Evolutionary conservation across 2,797 vertebrate species (phyloP).

Genomic region (Masticophis lateralis): DNA sequence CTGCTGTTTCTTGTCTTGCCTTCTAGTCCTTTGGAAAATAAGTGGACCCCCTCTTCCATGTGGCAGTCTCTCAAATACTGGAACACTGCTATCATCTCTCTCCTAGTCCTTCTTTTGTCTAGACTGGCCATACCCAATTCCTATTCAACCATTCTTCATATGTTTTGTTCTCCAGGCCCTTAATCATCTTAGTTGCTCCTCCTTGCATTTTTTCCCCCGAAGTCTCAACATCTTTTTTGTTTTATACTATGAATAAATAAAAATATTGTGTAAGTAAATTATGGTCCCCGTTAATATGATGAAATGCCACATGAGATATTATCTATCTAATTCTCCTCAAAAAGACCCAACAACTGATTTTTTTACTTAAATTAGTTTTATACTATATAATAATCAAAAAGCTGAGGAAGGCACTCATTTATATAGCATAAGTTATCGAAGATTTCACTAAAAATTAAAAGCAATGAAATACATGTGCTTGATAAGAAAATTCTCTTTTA

Average conservation of each 20-base stretch:
- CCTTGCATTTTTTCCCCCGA: neutral
- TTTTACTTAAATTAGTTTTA: conserved; percentile 36
- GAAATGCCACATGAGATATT: conserved; percentile 43
- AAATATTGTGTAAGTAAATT: conserved; percentile 33
- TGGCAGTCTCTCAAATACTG: neutral
- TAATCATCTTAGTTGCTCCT: neutral
- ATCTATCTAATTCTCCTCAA: too few relatives aligned
- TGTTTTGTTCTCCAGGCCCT: neutral
- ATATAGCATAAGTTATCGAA: neutral
- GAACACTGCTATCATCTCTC: neutral
- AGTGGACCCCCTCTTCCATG: neutral
- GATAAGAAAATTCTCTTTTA: conserved; percentile 30
- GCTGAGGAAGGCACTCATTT: conserved; percentile 52
- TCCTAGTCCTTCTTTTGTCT: neutral
- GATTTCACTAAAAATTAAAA: conserved; percentile 22
- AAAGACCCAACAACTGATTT: conserved; percentile 8
- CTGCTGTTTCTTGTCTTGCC: neutral
- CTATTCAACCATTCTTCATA: neutral
- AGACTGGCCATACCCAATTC: neutral
- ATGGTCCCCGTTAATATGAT: conserved; percentile 41
- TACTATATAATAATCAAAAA: conserved; percentile 23
- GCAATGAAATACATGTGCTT: conserved; percentile 25
- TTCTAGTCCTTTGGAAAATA: neutral
- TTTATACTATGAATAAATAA: neutral
- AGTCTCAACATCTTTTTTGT: neutral